phyloP scores from a whole-genome alignment of 2,888 invertebrate species.

The Poecilobothrus nobilitatus region DNA sequence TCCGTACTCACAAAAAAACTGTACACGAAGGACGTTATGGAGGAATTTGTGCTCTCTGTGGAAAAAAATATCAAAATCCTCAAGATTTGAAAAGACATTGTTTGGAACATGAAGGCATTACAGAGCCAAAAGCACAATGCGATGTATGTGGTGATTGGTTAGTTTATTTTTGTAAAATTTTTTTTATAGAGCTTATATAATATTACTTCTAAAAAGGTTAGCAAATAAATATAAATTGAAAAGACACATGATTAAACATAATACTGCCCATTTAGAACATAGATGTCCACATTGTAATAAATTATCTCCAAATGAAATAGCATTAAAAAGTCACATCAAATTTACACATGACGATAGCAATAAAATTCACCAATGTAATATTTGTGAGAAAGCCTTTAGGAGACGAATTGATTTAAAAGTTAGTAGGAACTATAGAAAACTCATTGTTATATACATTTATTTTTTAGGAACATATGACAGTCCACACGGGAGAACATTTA shows the following conservation, averaged over 20 bases:
- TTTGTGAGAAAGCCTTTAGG: constrained; percentile 40
- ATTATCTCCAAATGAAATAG: constrained; percentile 38
- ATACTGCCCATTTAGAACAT: constrained; percentile 32
- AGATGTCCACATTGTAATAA: constrained; percentile 39
- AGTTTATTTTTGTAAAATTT: not conserved
- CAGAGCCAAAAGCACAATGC: constrained; percentile 38
- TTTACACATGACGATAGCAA: constrained; percentile 34
- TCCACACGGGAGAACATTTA: constrained; percentile 40
- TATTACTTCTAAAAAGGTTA: not conserved
- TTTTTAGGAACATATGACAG: constrained; percentile 40
- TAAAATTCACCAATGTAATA: constrained; percentile 35
- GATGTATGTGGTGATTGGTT: constrained; percentile 38
- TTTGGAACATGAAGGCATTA: constrained; percentile 35
- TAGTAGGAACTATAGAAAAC: constrained; percentile 9
- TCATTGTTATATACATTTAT: not conserved
- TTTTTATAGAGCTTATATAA: not conserved
- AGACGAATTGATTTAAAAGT: constrained; percentile 38
- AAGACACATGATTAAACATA: constrained; percentile 38
- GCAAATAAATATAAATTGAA: constrained; percentile 17
- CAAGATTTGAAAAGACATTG: constrained; percentile 38
- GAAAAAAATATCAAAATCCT: constrained; percentile 38
- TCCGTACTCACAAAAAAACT: constrained; percentile 35
- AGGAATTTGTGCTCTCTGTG: constrained; percentile 41
- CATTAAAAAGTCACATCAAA: constrained; percentile 38
- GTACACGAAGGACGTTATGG: constrained; percentile 35